Evolutionary conservation across 2,888 invertebrate species (phyloP).

Genomic region (Drosophila colorata): DNA sequence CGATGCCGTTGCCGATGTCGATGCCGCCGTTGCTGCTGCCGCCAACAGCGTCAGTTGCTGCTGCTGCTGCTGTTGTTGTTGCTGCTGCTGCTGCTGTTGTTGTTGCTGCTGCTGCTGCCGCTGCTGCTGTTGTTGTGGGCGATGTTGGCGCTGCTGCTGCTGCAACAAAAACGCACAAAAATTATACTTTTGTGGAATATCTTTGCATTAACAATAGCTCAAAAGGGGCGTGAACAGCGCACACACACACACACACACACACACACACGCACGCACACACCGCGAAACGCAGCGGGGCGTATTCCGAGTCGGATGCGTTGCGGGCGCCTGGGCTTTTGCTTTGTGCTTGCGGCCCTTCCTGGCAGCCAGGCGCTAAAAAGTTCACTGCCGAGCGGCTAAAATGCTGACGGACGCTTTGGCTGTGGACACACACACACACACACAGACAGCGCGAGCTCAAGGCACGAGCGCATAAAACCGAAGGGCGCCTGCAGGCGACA

Average conservation of each 20-base stretch:
- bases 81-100: conserved; percentile 13
- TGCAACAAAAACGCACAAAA: conserved; percentile 15
- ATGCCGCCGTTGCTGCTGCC: conserved; percentile 11
- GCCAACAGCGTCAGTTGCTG: conserved; percentile 8
- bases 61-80: conserved; percentile 15
- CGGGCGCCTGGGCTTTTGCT: conserved; percentile 17
- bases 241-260: conserved; percentile 24
- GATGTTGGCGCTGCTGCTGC: conserved; percentile 53
- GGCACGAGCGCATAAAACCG: conserved; percentile 43
- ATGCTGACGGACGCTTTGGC: conserved; percentile 44
- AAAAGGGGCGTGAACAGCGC: conserved; percentile 64
- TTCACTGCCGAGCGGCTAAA: conserved; percentile 71
- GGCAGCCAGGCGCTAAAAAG: conserved; percentile 67
- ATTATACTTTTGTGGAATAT: conserved; percentile 21
- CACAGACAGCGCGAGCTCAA: conserved; percentile 6
- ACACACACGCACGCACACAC: conserved; percentile 24
- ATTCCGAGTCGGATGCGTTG: conserved; percentile 19
- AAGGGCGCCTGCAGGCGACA: conserved; percentile 13
- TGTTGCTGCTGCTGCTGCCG: conserved; percentile 12
- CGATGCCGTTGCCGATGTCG: conserved; percentile 85
- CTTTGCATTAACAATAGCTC: conserved; percentile 11
- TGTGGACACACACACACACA: conserved; percentile 22
- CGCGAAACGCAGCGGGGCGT: conserved; percentile 22
- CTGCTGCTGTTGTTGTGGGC: conserved; percentile 39
- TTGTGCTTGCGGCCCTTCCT: conserved; percentile 50